A percentile compares a stretch with the other conserved stretches of the same genome.
phyloP scores from a whole-genome alignment of 2,797 vertebrate genomes.

The Anolis apletophallus region DNA sequence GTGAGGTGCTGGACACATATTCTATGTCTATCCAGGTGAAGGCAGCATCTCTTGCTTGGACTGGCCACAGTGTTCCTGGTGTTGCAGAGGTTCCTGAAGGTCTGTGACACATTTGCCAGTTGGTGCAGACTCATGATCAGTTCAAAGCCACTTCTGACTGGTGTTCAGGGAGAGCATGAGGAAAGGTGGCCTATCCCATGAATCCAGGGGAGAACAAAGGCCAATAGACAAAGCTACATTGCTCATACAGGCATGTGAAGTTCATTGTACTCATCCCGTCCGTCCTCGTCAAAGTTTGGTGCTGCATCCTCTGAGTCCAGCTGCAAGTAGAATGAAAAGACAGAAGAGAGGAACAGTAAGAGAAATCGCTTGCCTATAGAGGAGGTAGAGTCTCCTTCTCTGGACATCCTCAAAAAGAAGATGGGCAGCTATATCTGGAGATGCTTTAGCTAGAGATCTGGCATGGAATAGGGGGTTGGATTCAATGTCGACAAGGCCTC shows the following conservation, averaged over 20 bases:
- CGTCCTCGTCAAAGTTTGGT: constrained; percentile 96
- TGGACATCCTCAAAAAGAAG: no score
- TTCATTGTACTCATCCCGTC: constrained; percentile 96
- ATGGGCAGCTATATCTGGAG: no score
- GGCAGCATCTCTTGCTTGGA: constrained; percentile 7
- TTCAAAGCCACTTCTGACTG: constrained; percentile 44
- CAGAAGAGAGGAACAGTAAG: background rate
- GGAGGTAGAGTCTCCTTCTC: no score
- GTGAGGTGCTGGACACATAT: background rate
- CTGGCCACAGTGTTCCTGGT: constrained; percentile 8
- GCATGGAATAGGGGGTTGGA: background rate
- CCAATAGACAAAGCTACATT: background rate
- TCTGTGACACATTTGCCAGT: constrained; percentile 51
- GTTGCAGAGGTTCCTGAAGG: constrained; percentile 33
- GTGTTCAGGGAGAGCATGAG: constrained; percentile 27
- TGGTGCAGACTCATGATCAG: constrained; percentile 39
- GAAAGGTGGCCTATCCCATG: rapidly evolving
- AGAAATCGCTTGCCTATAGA: no score
- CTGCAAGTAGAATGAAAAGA: constrained; percentile 74
- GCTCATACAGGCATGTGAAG: constrained; percentile 96
- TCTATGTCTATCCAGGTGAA: constrained; percentile 10
- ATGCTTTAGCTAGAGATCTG: no score
- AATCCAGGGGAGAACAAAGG: constrained; percentile 16
- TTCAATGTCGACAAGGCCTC: no score
- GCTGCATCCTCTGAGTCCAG: constrained; percentile 93